A percentile compares a stretch with the other conserved stretches of the same genome.
Conservation (phyloP, 2,888 invertebrate genomes). For the Adineta ricciae region DNA sequence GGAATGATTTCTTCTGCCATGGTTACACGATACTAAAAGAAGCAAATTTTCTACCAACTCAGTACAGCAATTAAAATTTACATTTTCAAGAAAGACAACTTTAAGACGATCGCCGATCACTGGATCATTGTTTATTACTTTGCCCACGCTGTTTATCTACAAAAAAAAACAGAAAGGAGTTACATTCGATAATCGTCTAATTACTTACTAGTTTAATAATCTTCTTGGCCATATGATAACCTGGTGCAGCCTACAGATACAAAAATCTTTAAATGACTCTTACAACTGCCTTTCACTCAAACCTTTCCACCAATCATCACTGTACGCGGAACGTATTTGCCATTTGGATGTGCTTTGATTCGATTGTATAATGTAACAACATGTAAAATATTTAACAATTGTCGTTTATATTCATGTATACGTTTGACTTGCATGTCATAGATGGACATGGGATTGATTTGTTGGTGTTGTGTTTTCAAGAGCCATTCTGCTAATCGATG, state of each 20-base stretch:
- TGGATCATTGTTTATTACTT: conserved; percentile 91
- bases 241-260: conserved; percentile 45
- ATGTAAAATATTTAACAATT: conserved; percentile 87
- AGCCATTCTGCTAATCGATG: conserved; percentile 72
- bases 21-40: conserved; percentile 70
- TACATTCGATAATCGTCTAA: no score
- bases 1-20: conserved; percentile 97
- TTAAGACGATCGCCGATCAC: conserved; percentile 89
- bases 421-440: conserved; percentile 92
- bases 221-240: conserved; percentile 93
- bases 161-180: no score
- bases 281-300: conserved; percentile 2
- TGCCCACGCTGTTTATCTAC: conserved; percentile 58
- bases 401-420: conserved; percentile 98
- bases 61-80: no score
- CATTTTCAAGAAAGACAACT: conserved; percentile 39
- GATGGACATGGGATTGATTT: conserved; percentile 83
- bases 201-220: conserved; percentile 91
- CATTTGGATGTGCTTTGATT: conserved; percentile 83
- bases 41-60: no score
- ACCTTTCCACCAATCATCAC: conserved; percentile 80
- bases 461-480: conserved; percentile 75
- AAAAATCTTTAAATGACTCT: conserved; percentile 45
- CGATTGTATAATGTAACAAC: conserved; percentile 84
- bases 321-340: conserved; percentile 73